phyloP scores from a whole-genome alignment of 2,888 invertebrate genomes.

The Himalopsyche tibetana region DNA sequence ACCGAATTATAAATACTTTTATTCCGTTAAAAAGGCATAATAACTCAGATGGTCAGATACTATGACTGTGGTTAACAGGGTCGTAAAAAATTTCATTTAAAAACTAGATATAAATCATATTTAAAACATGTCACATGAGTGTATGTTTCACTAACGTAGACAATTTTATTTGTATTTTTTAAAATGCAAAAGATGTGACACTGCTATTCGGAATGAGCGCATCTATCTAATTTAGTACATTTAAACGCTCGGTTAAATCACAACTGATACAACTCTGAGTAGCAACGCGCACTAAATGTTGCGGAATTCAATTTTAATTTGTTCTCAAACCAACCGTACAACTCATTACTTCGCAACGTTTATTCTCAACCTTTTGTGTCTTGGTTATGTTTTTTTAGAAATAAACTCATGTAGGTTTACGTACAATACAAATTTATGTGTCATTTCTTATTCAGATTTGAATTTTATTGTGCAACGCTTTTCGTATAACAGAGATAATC shows the following conservation, averaged over 20 bases:
- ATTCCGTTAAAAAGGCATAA: too few species aligned
- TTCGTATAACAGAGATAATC: too few species aligned
- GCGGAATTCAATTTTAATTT: conserved; percentile 59
- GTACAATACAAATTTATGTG: too few species aligned
- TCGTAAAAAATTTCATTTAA: too few species aligned
- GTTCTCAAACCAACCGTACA: conserved; percentile 54
- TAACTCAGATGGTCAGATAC: too few species aligned
- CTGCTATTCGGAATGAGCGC: conserved; percentile 20
- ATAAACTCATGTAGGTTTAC: too few species aligned
- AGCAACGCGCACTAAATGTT: conserved; percentile 53
- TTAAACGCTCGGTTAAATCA: conserved; percentile 55
- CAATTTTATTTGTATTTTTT: conserved; percentile 40
- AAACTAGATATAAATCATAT: too few species aligned
- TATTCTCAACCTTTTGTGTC: neutral
- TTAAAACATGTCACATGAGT: neutral
- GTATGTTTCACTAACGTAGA: neutral
- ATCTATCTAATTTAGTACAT: conserved; percentile 49
- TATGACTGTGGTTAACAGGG: too few species aligned
- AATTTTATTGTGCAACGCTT: too few species aligned
- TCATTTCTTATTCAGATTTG: too few species aligned
- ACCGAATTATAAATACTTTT: too few species aligned
- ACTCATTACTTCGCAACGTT: conserved; percentile 46
- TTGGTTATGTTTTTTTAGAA: neutral
- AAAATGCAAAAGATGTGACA: conserved; percentile 44
- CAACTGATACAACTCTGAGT: conserved; percentile 53